These are phyloP conservation scores for Athalia rosae DNA, from an alignment of 2,888 invertebrate species.

Conservation along the genomic window DNA sequence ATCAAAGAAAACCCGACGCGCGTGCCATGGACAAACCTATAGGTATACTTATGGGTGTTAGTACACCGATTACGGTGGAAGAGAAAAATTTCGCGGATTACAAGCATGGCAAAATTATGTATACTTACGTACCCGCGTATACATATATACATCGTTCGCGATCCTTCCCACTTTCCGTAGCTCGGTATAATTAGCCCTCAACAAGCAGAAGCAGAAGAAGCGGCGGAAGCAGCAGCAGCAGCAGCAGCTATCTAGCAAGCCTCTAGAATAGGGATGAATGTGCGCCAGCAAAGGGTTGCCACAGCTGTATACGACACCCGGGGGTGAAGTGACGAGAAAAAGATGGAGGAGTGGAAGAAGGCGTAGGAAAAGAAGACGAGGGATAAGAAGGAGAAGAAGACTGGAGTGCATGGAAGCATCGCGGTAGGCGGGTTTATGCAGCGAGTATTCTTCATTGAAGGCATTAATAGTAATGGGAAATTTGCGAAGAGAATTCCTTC, in stretches of 20 bases:
- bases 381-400: no score
- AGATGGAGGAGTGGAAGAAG: neutral
- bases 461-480: slow-evolving; percentile 37
- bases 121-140: neutral
- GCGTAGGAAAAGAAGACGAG: slow-evolving; percentile 4
- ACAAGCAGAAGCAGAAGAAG: no score
- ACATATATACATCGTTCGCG: neutral
- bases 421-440: no score
- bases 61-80: no score
- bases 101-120: neutral
- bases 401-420: no score
- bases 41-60: no score
- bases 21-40: no score
- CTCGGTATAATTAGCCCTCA: no score
- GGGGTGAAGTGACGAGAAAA: neutral
- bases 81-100: neutral
- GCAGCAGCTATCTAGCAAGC: neutral
- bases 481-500: slow-evolving; percentile 35
- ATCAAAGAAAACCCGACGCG: neutral
- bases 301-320: slow-evolving; percentile 14
- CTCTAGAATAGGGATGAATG: neutral
- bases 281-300: neutral
- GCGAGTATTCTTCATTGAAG: slow-evolving; percentile 23
- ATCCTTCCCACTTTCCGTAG: no score
- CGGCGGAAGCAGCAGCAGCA: no score